Evolutionary conservation across 2,113 vertebrate genomes (phyloP).

Genomic region (Condylura cristata): DNA sequence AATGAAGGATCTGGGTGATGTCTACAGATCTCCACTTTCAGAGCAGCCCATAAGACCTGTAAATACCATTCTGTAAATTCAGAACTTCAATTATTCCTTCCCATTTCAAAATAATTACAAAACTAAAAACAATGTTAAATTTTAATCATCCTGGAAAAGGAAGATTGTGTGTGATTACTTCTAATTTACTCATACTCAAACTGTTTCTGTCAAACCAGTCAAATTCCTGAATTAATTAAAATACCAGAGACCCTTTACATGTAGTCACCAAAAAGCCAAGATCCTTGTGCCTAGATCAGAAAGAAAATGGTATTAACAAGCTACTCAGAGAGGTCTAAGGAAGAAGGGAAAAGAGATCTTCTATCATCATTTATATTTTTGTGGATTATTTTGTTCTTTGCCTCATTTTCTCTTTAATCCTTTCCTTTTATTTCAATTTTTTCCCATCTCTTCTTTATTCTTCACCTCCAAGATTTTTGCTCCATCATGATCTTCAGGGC

Average conservation of each 20-base stretch:
- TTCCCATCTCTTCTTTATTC: not conserved
- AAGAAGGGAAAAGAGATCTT: not conserved
- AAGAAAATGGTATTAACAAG: not conserved
- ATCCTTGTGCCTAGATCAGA: not conserved
- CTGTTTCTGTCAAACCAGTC: not conserved
- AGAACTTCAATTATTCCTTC: not conserved
- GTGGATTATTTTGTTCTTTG: not conserved
- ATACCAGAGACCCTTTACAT: not conserved
- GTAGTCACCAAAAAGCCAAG: not conserved
- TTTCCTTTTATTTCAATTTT: not conserved
- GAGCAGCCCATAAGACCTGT: not conserved
- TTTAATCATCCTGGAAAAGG: not conserved
- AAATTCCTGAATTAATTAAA: conserved; percentile 24
- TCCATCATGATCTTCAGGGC: not conserved
- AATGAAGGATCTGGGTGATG: not conserved
- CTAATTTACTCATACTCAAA: not conserved
- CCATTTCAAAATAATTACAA: not conserved
- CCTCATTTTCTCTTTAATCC: conserved; percentile 1
- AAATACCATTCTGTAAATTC: not conserved
- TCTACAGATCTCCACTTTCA: not conserved
- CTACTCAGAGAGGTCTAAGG: not conserved
- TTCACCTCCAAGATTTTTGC: not conserved
- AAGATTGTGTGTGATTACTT: not conserved
- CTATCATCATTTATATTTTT: not conserved
- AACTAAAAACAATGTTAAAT: conserved; percentile 25